Conservation (phyloP, 2,888 invertebrate species). For the Eilema caniola region DNA sequence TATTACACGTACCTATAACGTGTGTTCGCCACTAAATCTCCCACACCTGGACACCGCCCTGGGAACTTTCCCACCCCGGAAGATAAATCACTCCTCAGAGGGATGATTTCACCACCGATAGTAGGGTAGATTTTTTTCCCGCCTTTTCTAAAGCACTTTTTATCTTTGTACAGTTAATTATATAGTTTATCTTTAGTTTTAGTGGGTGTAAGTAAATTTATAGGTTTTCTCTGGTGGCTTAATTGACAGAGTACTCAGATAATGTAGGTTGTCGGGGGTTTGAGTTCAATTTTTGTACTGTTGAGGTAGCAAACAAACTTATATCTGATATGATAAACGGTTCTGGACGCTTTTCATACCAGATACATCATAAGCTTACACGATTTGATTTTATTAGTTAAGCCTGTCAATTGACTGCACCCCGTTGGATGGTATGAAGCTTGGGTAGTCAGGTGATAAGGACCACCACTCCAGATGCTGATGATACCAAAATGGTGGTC, state of each 20-base stretch:
- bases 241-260: neutral
- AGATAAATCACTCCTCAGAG: constrained; percentile 49
- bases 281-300: neutral
- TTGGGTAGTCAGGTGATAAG: too few species aligned
- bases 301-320: neutral
- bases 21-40: constrained; percentile 46
- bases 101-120: constrained; percentile 42
- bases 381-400: too few species aligned
- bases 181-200: neutral
- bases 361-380: too few species aligned
- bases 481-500: too few species aligned
- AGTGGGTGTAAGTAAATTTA: neutral
- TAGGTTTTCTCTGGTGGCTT: neutral
- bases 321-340: neutral
- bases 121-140: constrained; percentile 45
- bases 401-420: too few species aligned
- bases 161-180: constrained; percentile 6
- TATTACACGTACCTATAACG: constrained; percentile 39
- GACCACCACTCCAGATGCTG: too few species aligned
- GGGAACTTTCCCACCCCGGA: constrained; percentile 31
- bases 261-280: neutral
- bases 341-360: too few species aligned
- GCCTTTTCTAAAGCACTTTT: constrained; percentile 30
- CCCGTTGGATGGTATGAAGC: too few species aligned
- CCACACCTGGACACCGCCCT: constrained; percentile 51